Base-by-base conservation (phyloP, 2,888 invertebrate genomes). In the Pilophorus perplexus region DNA sequence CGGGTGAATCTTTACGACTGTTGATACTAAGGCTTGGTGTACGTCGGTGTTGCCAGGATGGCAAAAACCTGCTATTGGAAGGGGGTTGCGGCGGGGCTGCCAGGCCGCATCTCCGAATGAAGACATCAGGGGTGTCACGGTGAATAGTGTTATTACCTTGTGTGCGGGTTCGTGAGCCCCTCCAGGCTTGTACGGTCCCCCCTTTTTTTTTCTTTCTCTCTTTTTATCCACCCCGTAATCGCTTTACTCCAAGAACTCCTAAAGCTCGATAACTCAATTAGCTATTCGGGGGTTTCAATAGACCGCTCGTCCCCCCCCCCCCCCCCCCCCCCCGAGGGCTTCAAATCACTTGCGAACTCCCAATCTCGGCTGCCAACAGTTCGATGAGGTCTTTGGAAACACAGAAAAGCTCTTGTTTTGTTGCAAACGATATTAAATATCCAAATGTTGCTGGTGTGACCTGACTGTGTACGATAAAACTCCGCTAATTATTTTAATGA, bases 401-500 rank as follows among this genome's bases (percentile, higher is more conserved):
- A n/a, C n/a, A n/a, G n/a, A n/a, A n/a, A n/a, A n/a, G n/a, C n/a
- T n/a, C n/a, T n/a, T n/a, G n/a, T n/a, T n/a, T n/a, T n/a, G n/a
- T n/a, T n/a, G n/a, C n/a, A n/a, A n/a, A n/a, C n/a, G n/a, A n/a
- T n/a, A n/a, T n/a, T n/a, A n/a, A n/a, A n/a, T n/a, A n/a, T n/a
- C n/a, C n/a, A n/a, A n/a, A n/a, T n/a, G n/a, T n/a, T n/a, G n/a
- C n/a, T n/a, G n/a, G n/a, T n/a, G n/a, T n/a, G n/a, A n/a, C n/a
- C n/a, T n/a, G n/a, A n/a, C n/a, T n/a, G n/a, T n/a, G n/a, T n/a
- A n/a, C n/a, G n/a, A n/a, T n/a, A n/a, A n/a, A n/a, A 38, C 38
- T 38, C 38, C 55, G 55, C 37, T 55, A 55, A 55, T 55, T 55
- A 55, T 55, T 55, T 20, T 55, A 55, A 55, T 55, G 55, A 55